Evolutionary conservation across 1,140 invertebrate genomes (phyloP), one percentile per base, ranked within the genome.

Genomic region (Scaptomyza graminum): DNA sequence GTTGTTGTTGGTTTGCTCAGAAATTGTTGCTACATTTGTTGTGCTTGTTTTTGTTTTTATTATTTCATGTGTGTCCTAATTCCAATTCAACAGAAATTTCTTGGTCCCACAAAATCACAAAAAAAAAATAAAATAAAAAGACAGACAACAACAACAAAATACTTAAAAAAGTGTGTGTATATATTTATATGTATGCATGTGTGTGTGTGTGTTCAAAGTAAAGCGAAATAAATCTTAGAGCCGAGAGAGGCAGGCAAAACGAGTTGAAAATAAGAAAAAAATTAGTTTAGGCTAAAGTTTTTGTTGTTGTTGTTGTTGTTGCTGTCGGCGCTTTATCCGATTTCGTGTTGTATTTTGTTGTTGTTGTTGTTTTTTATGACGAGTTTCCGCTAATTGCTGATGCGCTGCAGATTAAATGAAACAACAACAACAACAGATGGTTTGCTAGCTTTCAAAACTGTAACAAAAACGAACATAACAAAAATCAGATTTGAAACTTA

Each of bases 361-460:
- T 12, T 39, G 37, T 71, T 41, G 37, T 76, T 83, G 70, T 79
- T 72, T 85, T 87, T 87, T 87, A 87, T 87, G 82, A 87, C 79
- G 82, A 87, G 82, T 88, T 87, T 87, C 82, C 82, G 82, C 82
- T 87, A 87, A 87, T 87, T 87, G 82, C 82, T 87, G 82, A 87
- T 87, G 83, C 83, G 78, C 83, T 87, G 83, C 83, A 87, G 82
- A 87, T 87, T 88, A 85, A 87, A 73, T 71, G 60, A 87, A 75
- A 65, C 75, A 64, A 12, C 34, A 15, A 55, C 77, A 73, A 43
- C 56, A 56, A 44, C 52, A 28, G 66, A 71, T 66, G 37, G 8
- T 34, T 34, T 34, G 31, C 31, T 62, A 62, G 54, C 65, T 54
- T 54, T 46, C 34, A 54, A 51, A 16, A 25, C 3, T 44, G 16